These are phyloP conservation scores for Eueremaeus valkanovi DNA, from an alignment of 2,888 invertebrate genomes.

Conservation along the genomic window DNA sequence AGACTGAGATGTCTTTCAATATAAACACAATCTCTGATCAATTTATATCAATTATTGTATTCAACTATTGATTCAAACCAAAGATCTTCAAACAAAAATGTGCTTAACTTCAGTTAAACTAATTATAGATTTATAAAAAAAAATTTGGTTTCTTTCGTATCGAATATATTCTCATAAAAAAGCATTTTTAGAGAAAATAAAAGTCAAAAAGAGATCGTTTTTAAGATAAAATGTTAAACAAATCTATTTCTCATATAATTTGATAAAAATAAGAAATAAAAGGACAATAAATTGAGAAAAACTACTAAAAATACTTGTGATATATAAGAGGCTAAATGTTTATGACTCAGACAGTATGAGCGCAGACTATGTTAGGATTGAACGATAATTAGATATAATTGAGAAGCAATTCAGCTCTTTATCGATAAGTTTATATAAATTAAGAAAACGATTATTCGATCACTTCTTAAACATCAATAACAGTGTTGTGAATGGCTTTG, in stretches of 20 bases:
- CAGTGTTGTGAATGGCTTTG: neutral
- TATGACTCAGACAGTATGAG: neutral
- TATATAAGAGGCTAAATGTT: neutral
- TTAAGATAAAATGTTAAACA: neutral
- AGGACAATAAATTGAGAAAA: neutral
- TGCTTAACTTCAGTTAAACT: neutral
- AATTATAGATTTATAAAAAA: neutral
- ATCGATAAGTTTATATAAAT: neutral
- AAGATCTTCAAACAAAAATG: neutral
- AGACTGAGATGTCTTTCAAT: too few relatives aligned
- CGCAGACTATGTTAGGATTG: too few relatives aligned
- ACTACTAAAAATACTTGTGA: too few relatives aligned
- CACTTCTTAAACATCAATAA: neutral
- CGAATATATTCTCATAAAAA: neutral
- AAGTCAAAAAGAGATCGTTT: neutral
- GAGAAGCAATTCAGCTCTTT: neutral
- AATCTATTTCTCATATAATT: neutral
- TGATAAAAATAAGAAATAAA: neutral
- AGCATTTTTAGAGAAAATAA: neutral
- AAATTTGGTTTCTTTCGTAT: neutral
- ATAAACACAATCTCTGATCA: too few relatives aligned
- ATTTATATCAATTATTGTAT: too few relatives aligned
- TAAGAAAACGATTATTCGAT: neutral
- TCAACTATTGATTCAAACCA: neutral
- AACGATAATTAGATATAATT: neutral